Evolutionary conservation across 2,888 invertebrate genomes (phyloP), one percentile per base, ranked within the genome.

Genomic region (Drosophila incognita): DNA sequence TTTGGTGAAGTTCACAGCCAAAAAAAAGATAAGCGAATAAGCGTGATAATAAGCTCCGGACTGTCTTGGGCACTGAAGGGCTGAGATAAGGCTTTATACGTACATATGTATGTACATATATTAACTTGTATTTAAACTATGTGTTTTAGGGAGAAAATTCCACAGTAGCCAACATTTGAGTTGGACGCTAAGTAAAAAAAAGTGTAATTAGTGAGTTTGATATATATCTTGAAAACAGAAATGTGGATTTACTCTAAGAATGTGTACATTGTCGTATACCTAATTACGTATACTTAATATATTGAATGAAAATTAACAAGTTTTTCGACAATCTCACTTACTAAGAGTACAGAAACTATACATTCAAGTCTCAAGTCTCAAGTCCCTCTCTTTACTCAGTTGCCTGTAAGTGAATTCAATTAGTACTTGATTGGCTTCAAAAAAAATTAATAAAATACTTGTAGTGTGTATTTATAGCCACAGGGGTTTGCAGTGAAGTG

Each of bases 211-310:
- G 11, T 5, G 40, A 5, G 40, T 11, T 42, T 42, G 40, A 40
- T 10, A 42, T 21, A 42, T 21, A 11, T 42, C 8, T 21, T 0
- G 1, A 42, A 21, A 13, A 40, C 3, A 21, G 5, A 21, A 21
- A 11, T 6, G 11, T 21, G 1, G 21, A 42, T 11, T 21, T 42
- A 42, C 21, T 21, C n/a, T 21, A 42, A 13, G 1, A 27, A 27
- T 1, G n/a, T 40, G 1, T 7, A 15, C 13, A 38, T 3, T 38
- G 56, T 29, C 29, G 56, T 29, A 56, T 56, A 56, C 54, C 24
- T 54, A 36, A 54, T 54, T n/a, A n/a, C 27, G 54, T 56, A 38
- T 56, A 38, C 54, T 11, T 4, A 7, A 54, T 40, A 40, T 5
- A 21, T 5, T 2, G 5, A 24, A 1, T 21, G 8, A 52, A 15